These are phyloP conservation scores for Desmophyllum pertusum DNA, from an alignment of 92 coral and sea anemone species.

Conservation along the genomic window DNA sequence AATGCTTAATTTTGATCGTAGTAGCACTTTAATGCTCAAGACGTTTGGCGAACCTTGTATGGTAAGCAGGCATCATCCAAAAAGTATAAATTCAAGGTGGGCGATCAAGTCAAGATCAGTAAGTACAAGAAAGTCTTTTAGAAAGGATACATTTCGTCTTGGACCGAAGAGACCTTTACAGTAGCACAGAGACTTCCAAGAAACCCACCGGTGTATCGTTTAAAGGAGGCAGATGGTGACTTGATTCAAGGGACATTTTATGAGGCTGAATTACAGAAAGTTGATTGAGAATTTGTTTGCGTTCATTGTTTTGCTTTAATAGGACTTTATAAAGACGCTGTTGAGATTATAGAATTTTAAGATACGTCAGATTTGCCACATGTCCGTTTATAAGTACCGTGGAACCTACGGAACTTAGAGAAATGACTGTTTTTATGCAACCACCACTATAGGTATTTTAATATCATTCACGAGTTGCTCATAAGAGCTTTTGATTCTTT, in stretches of 20 bases:
- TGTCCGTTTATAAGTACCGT: too few relatives aligned
- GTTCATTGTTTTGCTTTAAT: too few relatives aligned
- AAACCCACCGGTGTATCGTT: constrained; percentile 26
- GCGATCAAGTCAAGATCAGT: constrained; percentile 25
- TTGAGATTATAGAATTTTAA: too few relatives aligned
- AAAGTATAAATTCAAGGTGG: constrained; percentile 10
- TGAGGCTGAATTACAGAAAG: constrained; percentile 26
- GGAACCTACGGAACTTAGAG: too few relatives aligned
- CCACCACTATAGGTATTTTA: too few relatives aligned
- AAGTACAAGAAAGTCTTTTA: constrained; percentile 4
- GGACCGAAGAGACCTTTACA: constrained; percentile 37
- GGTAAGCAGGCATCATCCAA: background rate
- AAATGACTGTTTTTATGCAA: too few relatives aligned
- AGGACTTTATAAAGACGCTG: too few relatives aligned
- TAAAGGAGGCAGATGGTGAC: constrained; percentile 24
- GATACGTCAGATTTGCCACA: too few relatives aligned
- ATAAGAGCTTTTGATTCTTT: too few relatives aligned
- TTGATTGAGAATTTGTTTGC: too few relatives aligned
- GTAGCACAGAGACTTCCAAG: constrained; percentile 6
- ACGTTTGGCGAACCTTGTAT: constrained; percentile 1
- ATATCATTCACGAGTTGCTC: too few relatives aligned
- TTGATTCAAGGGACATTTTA: constrained; percentile 32
- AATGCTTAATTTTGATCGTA: too few relatives aligned
- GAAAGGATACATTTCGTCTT: constrained; percentile 23
- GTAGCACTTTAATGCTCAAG: constrained; percentile 7